phyloP scores from a whole-genome alignment of 2,888 invertebrate species.

The Lycia hirtaria region DNA sequence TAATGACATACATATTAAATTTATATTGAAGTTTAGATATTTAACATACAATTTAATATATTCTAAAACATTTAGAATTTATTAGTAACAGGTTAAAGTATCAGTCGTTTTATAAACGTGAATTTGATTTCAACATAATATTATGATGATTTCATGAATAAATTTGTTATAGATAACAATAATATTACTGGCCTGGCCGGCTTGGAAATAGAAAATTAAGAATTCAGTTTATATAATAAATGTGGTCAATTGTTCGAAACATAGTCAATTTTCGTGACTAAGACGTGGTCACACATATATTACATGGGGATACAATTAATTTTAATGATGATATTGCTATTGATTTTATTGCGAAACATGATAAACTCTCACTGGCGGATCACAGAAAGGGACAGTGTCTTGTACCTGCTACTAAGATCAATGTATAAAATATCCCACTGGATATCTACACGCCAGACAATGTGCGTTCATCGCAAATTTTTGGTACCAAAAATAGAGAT shows the following conservation, averaged over 20 bases:
- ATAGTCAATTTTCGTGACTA: neutral
- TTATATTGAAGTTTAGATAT: constrained; percentile 38
- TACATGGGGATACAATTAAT: constrained; percentile 6
- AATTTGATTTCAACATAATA: constrained; percentile 23
- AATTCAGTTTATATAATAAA: neutral
- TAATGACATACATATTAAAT: constrained; percentile 36
- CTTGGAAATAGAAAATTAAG: neutral
- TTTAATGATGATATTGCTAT: constrained; percentile 16
- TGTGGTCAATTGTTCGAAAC: neutral
- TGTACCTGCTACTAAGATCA: constrained; percentile 23
- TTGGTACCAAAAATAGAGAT: constrained; percentile 83
- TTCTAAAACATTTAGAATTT: constrained; percentile 42
- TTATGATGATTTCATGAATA: constrained; percentile 5
- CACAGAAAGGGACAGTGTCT: constrained; percentile 36
- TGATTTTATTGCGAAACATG: constrained; percentile 21
- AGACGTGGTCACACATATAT: neutral
- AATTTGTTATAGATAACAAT: too few species aligned
- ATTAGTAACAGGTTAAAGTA: constrained; percentile 46
- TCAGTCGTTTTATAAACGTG: constrained; percentile 51
- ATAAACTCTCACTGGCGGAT: constrained; percentile 30
- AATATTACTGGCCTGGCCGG: too few species aligned
- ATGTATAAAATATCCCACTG: constrained; percentile 44
- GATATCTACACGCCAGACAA: constrained; percentile 53
- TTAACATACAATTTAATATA: constrained; percentile 39
- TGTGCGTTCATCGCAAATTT: constrained; percentile 54